Evolutionary conservation across 2,797 vertebrate species (phyloP).

Genomic region (Semotilus atromaculatus): DNA sequence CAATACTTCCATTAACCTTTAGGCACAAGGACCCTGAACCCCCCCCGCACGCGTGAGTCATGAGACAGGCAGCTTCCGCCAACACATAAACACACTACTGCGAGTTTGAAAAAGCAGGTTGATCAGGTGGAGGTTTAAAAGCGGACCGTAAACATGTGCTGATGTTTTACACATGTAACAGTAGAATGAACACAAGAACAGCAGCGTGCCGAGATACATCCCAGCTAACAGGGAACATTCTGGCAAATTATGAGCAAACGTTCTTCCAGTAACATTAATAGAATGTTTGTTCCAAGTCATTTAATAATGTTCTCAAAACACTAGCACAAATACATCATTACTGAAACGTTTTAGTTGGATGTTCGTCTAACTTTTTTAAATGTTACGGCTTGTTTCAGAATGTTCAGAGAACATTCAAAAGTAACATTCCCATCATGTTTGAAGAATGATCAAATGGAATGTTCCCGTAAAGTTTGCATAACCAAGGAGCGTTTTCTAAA

Average conservation of each 20-base stretch:
- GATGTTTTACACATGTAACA: too few relatives aligned
- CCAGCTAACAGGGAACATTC: background rate
- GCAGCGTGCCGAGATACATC: background rate
- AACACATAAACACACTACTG: constrained; percentile 27
- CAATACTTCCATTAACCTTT: constrained; percentile 39
- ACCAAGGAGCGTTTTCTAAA: background rate
- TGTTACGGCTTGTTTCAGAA: background rate
- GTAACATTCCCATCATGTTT: background rate
- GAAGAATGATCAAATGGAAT: background rate
- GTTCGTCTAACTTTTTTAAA: background rate
- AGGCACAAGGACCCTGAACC: constrained; percentile 13
- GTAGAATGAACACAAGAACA: background rate
- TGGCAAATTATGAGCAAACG: background rate
- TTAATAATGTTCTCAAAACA: background rate
- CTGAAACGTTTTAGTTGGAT: background rate
- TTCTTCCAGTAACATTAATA: background rate
- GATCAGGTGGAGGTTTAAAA: constrained; percentile 32
- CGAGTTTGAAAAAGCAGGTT: background rate
- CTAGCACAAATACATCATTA: background rate
- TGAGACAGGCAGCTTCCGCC: constrained; percentile 9
- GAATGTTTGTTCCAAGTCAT: background rate
- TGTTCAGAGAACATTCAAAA: background rate
- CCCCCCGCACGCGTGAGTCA: background rate
- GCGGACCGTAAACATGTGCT: too few relatives aligned
- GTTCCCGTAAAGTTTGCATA: background rate